phyloP scores from a whole-genome alignment of 2,113 vertebrate species.

The Gadus macrocephalus region DNA sequence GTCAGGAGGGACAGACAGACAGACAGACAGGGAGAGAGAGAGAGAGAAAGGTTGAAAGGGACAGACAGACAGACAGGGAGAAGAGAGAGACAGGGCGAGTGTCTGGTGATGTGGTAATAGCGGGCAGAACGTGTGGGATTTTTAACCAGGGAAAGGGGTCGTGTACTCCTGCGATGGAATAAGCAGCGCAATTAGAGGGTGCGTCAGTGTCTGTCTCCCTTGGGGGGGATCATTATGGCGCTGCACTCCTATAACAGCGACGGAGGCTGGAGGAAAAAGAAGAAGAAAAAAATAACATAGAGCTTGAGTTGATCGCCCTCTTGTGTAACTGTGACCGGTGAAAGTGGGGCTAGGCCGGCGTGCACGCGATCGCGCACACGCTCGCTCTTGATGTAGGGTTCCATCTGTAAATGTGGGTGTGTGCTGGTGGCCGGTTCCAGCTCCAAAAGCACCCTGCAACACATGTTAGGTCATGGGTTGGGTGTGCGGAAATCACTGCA shows the following conservation, averaged over 20 bases:
- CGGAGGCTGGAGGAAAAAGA: background rate
- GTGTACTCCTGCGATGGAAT: constrained; percentile 62
- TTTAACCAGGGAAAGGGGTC: constrained; percentile 62
- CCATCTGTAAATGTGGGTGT: constrained; percentile 33
- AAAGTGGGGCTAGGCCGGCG: constrained; percentile 37
- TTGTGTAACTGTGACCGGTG: constrained; percentile 64
- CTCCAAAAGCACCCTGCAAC: constrained; percentile 22
- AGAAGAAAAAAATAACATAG: constrained; percentile 46
- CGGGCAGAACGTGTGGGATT: constrained; percentile 35
- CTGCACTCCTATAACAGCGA: constrained; percentile 48
- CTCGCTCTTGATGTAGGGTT: no score
- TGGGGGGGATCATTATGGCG: constrained; percentile 63
- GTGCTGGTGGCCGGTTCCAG: constrained; percentile 1
- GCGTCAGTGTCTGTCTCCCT: constrained; percentile 66
- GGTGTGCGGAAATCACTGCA: constrained; percentile 2
- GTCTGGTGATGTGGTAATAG: constrained; percentile 32
- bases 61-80: constrained; percentile 28
- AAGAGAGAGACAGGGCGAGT: constrained; percentile 30
- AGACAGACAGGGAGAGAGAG: background rate
- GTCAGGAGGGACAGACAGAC: background rate
- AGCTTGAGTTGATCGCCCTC: constrained; percentile 61
- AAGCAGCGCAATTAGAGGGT: constrained; percentile 72
- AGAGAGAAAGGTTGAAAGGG: constrained; percentile 12
- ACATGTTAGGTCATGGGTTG: constrained; percentile 26
- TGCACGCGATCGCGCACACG: no score